These are phyloP conservation scores for Botia almorhae DNA, from an alignment of 2,797 vertebrate genomes.

Conservation along the genomic window DNA sequence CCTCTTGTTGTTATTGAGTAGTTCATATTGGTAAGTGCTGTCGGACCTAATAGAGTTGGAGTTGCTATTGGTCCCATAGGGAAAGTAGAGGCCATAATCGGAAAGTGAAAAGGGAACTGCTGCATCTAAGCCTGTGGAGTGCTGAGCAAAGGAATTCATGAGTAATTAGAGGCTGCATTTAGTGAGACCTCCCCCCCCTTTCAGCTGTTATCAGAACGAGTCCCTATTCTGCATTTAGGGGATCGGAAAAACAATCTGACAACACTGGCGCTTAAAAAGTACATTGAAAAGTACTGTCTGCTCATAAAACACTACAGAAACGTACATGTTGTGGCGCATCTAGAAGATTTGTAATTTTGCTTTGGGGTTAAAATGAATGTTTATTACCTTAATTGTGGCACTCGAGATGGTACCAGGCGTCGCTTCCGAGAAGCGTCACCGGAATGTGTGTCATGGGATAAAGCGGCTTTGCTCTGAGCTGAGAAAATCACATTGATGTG, in stretches of 20 bases:
- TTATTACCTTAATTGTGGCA: slow-evolving; percentile 26
- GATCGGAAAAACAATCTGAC: slow-evolving; percentile 39
- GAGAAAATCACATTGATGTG: slow-evolving; percentile 71
- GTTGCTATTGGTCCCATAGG: slow-evolving; percentile 74
- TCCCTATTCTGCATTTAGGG: slow-evolving; percentile 50
- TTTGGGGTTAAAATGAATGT: not conserved
- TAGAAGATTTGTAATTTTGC: not conserved
- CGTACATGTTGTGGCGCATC: not conserved
- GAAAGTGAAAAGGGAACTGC: slow-evolving; percentile 67
- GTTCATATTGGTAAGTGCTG: slow-evolving; percentile 79
- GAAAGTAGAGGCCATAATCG: slow-evolving; percentile 74
- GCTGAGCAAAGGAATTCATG: slow-evolving; percentile 56
- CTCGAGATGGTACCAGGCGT: not conserved
- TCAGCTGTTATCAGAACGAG: slow-evolving; percentile 43
- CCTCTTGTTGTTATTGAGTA: slow-evolving; percentile 74
- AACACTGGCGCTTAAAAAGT: slow-evolving; percentile 42
- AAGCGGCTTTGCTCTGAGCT: slow-evolving; percentile 38
- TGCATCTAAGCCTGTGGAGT: slow-evolving; percentile 45
- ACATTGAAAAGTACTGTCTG: not conserved
- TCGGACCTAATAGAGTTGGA: slow-evolving; percentile 78
- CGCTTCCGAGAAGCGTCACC: slow-evolving; percentile 13
- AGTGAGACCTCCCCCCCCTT: slow-evolving; percentile 37
- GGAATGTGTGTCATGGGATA: slow-evolving; percentile 20
- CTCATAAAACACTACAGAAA: not conserved
- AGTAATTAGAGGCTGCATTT: slow-evolving; percentile 61